Evolutionary conservation across 2,888 invertebrate genomes (phyloP), one percentile per base, ranked within the genome.

Genomic region (Apodemia zela): DNA sequence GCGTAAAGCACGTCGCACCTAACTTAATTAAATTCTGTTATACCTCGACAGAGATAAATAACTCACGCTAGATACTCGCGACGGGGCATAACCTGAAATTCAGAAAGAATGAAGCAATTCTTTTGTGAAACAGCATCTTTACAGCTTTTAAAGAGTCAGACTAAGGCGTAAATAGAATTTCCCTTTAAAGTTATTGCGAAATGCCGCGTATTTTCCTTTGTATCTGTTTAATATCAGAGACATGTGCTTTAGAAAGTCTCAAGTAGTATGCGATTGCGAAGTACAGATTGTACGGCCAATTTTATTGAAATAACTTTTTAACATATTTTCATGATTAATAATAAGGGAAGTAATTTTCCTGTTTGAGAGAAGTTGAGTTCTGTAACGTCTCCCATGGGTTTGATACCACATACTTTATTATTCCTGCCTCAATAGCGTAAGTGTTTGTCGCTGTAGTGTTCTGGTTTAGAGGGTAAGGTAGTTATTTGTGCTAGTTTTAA

Each of bases 1-100:
- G 81, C 82, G 85, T 77, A 75, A 82, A 81, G 81, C 81, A 82
- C 87, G 89, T 89, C 87, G 81, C 85, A 82, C 84, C 78, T 82
- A 82, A 85, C 89, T 89, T 89, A 89, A 89, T 89, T 90, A 90
- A 89, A 89, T 89, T 90, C 89, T 89, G 87, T 87, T 86, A 85
- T 84, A 88, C 85, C 80, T 75, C 76, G 76, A 80, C 78, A 77
- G 83, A 89, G 88, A 89, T 89, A 89, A 89, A 90, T 89, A 89
- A 87, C 89, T 84, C 81, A 77, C 73, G 81, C 82, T 79, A 85
- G 66, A 68, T 66, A 67, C 63, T 67, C 66, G 65, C 65, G 65
- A 69, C 72, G 69, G 66, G 63, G 67, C 67, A 68, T 67, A 73
- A 75, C 71, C 74, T 75, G 77, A 82, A 86, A 85, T 87, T 84